Base-by-base conservation (phyloP, 2,888 invertebrate species). In the Hirtodrosophila alboralis region DNA sequence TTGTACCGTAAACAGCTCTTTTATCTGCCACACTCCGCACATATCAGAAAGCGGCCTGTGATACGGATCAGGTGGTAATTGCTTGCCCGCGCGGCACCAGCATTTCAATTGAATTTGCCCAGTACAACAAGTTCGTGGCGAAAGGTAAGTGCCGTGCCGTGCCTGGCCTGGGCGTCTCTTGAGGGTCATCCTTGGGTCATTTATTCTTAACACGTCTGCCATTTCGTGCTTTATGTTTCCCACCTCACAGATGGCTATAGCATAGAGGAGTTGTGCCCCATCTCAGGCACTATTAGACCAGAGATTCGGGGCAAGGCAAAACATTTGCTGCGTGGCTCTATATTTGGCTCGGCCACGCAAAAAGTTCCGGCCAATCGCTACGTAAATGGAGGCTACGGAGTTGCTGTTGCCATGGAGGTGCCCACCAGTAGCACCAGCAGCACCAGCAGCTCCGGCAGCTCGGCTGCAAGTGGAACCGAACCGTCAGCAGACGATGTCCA, bases 51-150 rank as follows among this genome's bases (percentile, higher is more conserved):
- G 96, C 96, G 38, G 96, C 96, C 44, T 98, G 98, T 91, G 97
- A 98, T 91, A 96, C 96, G 81, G 96, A 98, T 88, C 93, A 94
- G 89, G 94, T 98, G 89, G 94, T 94, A 44, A 93, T 98, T 68
- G 94, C 95, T 87, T 98, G 98, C 90, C 98, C 98, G n/a, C 92
- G 95, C 44, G 96, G 96, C 58, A 98, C 98, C 31, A 96, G 96
- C 85, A 97, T 98, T 89, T 95, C 95, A 84, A 95, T 98, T 80
- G 95, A 96, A 88, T 93, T 96, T 80, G 97, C 97, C 13, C 96
- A 96, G 89, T 97, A 97, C 77, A 90, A 89, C 78, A 89, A 89
- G 73, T 88, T 89, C 47, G 85, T 88, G 59, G 86, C 87, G 43
- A 89, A 88, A 85, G 90, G 90, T 90, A 79, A 88, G 88, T 78